Evolutionary conservation across 2,888 invertebrate genomes (phyloP), one percentile per base, ranked within the genome.

Genomic region (Rosalia funebris): DNA sequence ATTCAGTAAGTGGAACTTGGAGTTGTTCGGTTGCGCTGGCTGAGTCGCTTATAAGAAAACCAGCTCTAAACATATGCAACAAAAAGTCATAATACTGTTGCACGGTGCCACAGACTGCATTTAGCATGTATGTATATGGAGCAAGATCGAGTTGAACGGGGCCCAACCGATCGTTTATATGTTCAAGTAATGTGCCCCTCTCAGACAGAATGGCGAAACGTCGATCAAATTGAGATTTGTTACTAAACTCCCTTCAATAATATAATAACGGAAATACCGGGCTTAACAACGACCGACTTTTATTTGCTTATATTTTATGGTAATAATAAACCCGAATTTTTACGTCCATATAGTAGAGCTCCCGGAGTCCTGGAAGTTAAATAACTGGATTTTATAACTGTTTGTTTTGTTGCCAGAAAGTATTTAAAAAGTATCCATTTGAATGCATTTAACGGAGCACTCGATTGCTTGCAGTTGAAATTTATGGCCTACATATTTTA

Each of bases 401-500:
- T 37, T 39, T 11, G 50, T 25, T 20, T 11, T 31, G 37, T 16
- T 20, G 48, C 48, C 34, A 50, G 19, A 50, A 50, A 50, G 50
- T 50, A 25, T 50, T 60, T 57, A 44, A 52, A 50, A 60, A 63
- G 54, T 50, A 60, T 65, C 48, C 50, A 48, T 65, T 45, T 50
- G 20, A 42, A 60, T 57, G 57, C 54, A 54, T 60, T 48, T 50
- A 59, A 37, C 52, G 31, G 56, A 46, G 15, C 25, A 59, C 61
- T 61, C 61, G 54, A 63, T 56, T 52, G 10, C 25, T 47, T 52
- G 58, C 58, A 46, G 41, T 36, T 19, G 41, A 53, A 59, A 59
- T 59, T 53, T 59, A 59, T 59, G 32, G 52, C 58, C 53, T 39
- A 59, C 47, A 53, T 59, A 59, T 59, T 59, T 59, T 53, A 59